These are phyloP conservation scores for Notoglanidium macrostoma DNA, from an alignment of 2,797 vertebrate species.

Conservation along the genomic window DNA sequence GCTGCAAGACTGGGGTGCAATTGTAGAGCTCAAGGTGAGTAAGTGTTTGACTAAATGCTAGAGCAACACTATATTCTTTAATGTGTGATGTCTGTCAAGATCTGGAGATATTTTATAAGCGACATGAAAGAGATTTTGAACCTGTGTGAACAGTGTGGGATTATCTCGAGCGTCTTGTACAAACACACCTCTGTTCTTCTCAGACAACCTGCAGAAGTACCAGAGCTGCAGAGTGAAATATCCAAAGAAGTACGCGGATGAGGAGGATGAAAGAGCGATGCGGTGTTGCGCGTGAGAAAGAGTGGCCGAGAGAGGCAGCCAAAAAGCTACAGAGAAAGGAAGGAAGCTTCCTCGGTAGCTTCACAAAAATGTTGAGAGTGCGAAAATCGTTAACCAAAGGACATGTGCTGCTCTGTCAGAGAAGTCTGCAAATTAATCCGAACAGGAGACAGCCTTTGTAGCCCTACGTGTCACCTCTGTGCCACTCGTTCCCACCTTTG, in stretches of 20 bases:
- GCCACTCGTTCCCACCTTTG: neutral
- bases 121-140: conserved; percentile 12
- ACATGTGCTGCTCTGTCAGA: neutral
- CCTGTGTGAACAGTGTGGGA: conserved; percentile 3
- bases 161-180: neutral
- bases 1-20: neutral
- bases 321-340: neutral
- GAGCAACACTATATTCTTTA: neutral
- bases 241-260: neutral
- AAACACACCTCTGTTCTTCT: neutral
- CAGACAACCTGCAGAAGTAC: conserved; percentile 13
- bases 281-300: neutral
- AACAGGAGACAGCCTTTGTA: neutral
- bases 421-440: neutral
- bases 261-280: conserved; percentile 14
- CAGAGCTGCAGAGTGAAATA: conserved; percentile 18
- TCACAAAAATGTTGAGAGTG: neutral
- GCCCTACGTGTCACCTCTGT: neutral
- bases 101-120: neutral
- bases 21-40: neutral
- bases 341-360: neutral
- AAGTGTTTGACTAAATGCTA: conserved; percentile 8
- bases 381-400: neutral
- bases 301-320: neutral
- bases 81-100: conserved; percentile 3